phyloP scores from a whole-genome alignment of 2,797 vertebrate species.

The Nyctalus aviator region DNA sequence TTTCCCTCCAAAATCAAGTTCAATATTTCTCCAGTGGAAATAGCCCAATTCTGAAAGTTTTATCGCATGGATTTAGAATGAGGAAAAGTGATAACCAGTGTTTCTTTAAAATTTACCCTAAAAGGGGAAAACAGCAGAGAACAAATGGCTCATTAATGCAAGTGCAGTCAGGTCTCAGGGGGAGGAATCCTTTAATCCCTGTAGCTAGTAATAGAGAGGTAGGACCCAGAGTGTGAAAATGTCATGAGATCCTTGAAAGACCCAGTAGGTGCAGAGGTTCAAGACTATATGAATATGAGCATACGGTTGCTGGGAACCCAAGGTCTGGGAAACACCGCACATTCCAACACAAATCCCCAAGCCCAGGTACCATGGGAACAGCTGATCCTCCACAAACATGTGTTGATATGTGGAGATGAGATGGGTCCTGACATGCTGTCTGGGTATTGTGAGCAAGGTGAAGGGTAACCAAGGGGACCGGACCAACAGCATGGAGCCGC shows the following conservation, averaged over 20 bases:
- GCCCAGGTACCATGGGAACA: conserved; percentile 73
- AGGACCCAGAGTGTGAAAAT: conserved; percentile 5
- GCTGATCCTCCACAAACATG: conserved; percentile 71
- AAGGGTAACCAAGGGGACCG: conserved; percentile 64
- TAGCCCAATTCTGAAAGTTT: conserved; percentile 66
- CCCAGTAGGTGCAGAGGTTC: neutral
- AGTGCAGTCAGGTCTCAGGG: conserved; percentile 63
- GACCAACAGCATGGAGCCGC: neutral
- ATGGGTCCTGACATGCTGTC: conserved; percentile 64
- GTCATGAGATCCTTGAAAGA: conserved; percentile 52
- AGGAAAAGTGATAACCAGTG: conserved; percentile 75
- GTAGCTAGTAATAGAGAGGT: neutral
- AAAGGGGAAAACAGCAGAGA: conserved; percentile 57
- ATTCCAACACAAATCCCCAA: conserved; percentile 68
- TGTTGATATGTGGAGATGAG: neutral
- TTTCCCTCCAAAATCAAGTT: conserved; percentile 77
- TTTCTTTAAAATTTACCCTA: conserved; percentile 73
- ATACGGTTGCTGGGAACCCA: conserved; percentile 44
- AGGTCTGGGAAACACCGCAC: conserved; percentile 19
- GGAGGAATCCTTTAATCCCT: conserved; percentile 11
- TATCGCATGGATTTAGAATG: conserved; percentile 70
- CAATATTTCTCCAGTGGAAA: conserved; percentile 69
- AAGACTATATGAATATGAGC: neutral
- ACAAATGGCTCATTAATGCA: conserved; percentile 36
- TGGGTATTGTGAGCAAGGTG: conserved; percentile 62